Percentiles rank a stretch among this genome's conserved stretches.
These are phyloP conservation scores for Cathartes aura DNA, from an alignment of 2,113 vertebrate genomes.

Conservation along the genomic window DNA sequence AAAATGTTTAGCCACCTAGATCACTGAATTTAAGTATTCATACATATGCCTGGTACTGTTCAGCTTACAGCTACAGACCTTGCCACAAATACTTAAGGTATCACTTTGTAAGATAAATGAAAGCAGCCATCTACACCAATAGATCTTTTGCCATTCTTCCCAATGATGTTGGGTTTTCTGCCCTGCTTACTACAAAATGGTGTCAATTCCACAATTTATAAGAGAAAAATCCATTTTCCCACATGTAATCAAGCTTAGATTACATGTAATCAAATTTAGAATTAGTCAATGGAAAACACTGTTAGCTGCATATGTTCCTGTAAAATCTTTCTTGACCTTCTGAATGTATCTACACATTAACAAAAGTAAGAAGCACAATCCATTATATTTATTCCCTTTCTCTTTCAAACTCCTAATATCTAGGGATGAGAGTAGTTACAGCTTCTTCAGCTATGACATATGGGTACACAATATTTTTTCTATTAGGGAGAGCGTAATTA, in stretches of 20 bases:
- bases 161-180: not conserved
- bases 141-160: not conserved
- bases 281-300: not conserved
- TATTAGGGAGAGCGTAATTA: not conserved
- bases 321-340: not conserved
- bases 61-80: not conserved
- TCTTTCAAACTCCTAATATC: not conserved
- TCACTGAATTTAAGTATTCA: not conserved
- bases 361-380: not conserved
- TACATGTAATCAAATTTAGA: not conserved
- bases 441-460: not conserved
- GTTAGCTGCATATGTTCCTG: not conserved
- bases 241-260: not conserved
- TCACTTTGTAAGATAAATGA: not conserved
- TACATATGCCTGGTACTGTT: not conserved
- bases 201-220: not conserved
- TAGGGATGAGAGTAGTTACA: not conserved
- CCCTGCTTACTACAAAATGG: not conserved
- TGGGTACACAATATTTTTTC: not conserved
- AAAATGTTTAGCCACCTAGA: not conserved
- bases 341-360: not conserved
- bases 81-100: not conserved
- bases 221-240: not conserved
- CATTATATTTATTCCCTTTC: not conserved
- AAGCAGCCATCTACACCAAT: not conserved